Evolutionary conservation across 1,140 invertebrate species (phyloP).

Genomic region (Penaeus vannamei): DNA sequence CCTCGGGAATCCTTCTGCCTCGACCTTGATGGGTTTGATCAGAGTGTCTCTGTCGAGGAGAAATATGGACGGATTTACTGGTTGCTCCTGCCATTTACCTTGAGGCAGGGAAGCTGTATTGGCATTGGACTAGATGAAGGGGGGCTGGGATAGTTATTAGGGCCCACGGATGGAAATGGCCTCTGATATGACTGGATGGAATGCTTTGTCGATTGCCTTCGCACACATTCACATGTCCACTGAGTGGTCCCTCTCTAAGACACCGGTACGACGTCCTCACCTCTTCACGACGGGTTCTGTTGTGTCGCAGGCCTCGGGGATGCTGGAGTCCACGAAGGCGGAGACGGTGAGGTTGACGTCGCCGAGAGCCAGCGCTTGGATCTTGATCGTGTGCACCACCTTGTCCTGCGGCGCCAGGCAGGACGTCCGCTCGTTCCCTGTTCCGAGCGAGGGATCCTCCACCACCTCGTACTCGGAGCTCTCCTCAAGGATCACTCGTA

Average conservation of each 20-base stretch:
- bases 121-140: too few species aligned
- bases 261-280: too few species aligned
- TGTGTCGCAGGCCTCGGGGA: too few species aligned
- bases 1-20: slow-evolving; percentile 77
- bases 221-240: too few species aligned
- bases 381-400: slow-evolving; percentile 41
- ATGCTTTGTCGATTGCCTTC: too few species aligned
- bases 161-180: too few species aligned
- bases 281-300: too few species aligned
- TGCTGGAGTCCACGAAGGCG: slow-evolving; percentile 31
- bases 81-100: neutral
- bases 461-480: slow-evolving; percentile 50
- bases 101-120: too few species aligned
- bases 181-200: too few species aligned
- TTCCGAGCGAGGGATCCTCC: neutral
- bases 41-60: slow-evolving; percentile 73
- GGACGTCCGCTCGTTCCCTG: slow-evolving; percentile 10
- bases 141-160: too few species aligned
- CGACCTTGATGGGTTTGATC: slow-evolving; percentile 76
- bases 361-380: neutral
- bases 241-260: too few species aligned
- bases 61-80: neutral
- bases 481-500: slow-evolving; percentile 67
- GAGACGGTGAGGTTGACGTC: slow-evolving; percentile 40
- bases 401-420: slow-evolving; percentile 58